Evolutionary conservation across 2,113 vertebrate genomes (phyloP), one percentile per base, ranked within the genome.

Genomic region (Tursiops truncatus): DNA sequence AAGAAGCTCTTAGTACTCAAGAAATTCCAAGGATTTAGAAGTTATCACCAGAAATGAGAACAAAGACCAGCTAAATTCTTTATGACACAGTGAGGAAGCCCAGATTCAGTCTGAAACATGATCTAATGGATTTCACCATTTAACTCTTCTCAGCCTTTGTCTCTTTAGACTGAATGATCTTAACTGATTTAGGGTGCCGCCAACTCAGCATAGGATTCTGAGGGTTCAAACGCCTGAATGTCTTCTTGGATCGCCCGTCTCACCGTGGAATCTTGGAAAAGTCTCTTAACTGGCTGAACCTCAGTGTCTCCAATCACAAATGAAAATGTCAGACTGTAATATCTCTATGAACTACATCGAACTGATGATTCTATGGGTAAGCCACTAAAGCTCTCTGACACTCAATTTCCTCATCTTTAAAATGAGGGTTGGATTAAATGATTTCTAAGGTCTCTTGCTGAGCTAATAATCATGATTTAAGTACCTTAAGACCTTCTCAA

Each of bases 401-500:
- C n/a, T 53, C 73, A 33, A 7, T 87, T 41, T 91, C 15, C n/a
- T 95, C 53, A 76, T 93, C 68, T 90, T 85, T 44, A 82, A 53
- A 76, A 62, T 47, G 18, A 21, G 17, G 26, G 9, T 18, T 93
- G 44, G 47, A 50, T 50, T 23, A 41, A 60, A 73, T 77, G 68
- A 47, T 68, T 70, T 94, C 60, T 36, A 60, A 74, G 47, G 26
- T 60, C 17, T 85, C 68, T 95, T 53, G 8, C 20, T 38, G 41
- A 44, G 25, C 41, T 44, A 63, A 79, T 20, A 56, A 63, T 33
- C 11, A 21, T 33, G 15, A 63, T 87, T 21, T 86, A 41, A 70
- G 41, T 10, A 10, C 47, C 14, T 53, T 33, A 56, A 3, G n/a
- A 38, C 3, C 58, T 73, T 33, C 28, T 56, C 18, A 25, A 58